Evolutionary conservation across 1,140 invertebrate species (phyloP).

Genomic region (Achroia grisella): DNA sequence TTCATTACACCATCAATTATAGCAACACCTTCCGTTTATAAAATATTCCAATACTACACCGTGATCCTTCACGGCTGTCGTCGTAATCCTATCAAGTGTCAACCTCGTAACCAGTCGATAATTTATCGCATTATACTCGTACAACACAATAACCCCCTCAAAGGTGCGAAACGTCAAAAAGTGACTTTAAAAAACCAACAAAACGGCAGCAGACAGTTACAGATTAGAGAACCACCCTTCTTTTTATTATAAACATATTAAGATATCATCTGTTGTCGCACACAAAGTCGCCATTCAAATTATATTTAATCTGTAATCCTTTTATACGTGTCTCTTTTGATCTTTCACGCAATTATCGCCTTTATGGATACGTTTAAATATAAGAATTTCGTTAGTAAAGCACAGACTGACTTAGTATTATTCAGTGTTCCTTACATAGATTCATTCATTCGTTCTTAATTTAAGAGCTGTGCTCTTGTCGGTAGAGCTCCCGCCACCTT

Average conservation of each 20-base stretch:
- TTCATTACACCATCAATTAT: too few species aligned
- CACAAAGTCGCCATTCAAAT: background rate
- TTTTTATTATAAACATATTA: slow-evolving; percentile 66
- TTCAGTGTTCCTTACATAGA: too few species aligned
- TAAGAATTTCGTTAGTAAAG: too few species aligned
- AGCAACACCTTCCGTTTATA: too few species aligned
- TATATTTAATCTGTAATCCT: slow-evolving; percentile 15
- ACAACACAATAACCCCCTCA: slow-evolving; percentile 32
- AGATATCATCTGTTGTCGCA: slow-evolving; percentile 54
- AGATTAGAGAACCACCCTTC: slow-evolving; percentile 57
- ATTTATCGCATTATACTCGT: slow-evolving; percentile 2
- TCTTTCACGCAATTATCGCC: too few species aligned
- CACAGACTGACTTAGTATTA: too few species aligned
- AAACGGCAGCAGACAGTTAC: slow-evolving; percentile 45
- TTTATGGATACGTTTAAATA: too few species aligned
- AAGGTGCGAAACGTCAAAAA: slow-evolving; percentile 61
- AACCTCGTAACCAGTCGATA: background rate
- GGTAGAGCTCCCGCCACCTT: too few species aligned
- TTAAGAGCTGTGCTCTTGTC: too few species aligned
- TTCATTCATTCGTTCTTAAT: too few species aligned
- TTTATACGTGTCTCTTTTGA: slow-evolving; percentile 16
- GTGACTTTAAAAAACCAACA: slow-evolving; percentile 26
- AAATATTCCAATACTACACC: slow-evolving; percentile 19
- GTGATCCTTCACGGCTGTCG: background rate
- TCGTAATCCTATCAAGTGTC: background rate